These are phyloP conservation scores for Drosophila bocki DNA, from an alignment of 1,140 invertebrate species.

Conservation along the genomic window DNA sequence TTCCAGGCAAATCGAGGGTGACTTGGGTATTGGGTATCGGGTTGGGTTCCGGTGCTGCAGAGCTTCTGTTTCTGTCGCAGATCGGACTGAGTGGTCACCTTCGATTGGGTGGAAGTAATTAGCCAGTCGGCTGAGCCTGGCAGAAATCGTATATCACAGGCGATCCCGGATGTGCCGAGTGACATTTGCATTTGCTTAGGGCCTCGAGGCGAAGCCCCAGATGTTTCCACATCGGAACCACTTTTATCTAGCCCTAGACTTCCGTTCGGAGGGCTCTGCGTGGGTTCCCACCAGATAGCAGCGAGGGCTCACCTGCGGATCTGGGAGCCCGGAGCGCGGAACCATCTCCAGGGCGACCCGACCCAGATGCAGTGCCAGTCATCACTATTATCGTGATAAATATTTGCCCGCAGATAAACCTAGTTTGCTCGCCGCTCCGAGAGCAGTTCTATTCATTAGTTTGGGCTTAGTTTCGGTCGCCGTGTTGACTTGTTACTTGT, in stretches of 20 bases:
- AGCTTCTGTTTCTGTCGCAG: slow-evolving; percentile 19
- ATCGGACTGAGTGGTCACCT: slow-evolving; percentile 39
- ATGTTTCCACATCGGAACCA: slow-evolving; percentile 58
- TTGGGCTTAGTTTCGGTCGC: slow-evolving; percentile 29
- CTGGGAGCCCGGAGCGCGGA: slow-evolving; percentile 9
- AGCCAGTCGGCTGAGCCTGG: slow-evolving; percentile 33
- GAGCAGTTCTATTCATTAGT: slow-evolving; percentile 45
- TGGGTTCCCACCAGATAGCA: slow-evolving; percentile 28
- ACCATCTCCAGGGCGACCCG: slow-evolving; percentile 30
- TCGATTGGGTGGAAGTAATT: slow-evolving; percentile 64
- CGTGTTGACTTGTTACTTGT: slow-evolving; percentile 71
- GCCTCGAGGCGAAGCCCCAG: slow-evolving; percentile 33
- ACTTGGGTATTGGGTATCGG: slow-evolving; percentile 55
- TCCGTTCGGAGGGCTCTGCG: slow-evolving; percentile 21
- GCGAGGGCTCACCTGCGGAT: slow-evolving; percentile 3
- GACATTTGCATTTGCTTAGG: slow-evolving; percentile 67
- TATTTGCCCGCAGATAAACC: slow-evolving; percentile 68
- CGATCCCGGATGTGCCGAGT: slow-evolving; percentile 52
- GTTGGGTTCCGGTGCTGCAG: slow-evolving; percentile 56
- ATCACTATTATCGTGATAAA: slow-evolving; percentile 54
- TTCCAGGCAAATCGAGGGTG: slow-evolving; percentile 23
- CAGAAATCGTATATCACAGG: slow-evolving; percentile 66
- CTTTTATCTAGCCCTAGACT: slow-evolving; percentile 36
- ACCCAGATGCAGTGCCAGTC: slow-evolving; percentile 68
- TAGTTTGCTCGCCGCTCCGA: slow-evolving; percentile 30